phyloP scores from a whole-genome alignment of 2,113 vertebrate species.

The Ameiurus melas region DNA sequence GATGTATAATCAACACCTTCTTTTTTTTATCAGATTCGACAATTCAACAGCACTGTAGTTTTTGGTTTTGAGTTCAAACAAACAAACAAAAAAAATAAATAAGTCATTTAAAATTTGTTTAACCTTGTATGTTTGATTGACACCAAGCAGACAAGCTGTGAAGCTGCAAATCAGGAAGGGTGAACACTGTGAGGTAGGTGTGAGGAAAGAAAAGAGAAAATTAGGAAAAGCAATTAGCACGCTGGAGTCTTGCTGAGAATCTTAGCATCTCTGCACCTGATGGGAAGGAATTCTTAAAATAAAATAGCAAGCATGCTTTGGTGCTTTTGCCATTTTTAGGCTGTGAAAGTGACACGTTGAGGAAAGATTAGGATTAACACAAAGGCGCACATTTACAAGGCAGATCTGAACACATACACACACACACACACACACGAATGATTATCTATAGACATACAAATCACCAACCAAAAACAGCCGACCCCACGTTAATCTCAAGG shows the following conservation, averaged over 20 bases:
- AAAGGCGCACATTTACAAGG: background rate
- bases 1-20: background rate
- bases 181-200: conserved; percentile 18
- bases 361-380: conserved; percentile 12
- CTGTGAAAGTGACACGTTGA: conserved; percentile 7
- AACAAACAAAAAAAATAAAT: background rate
- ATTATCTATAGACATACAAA: background rate
- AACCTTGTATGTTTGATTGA: background rate
- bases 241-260: conserved; percentile 14
- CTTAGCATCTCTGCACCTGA: conserved; percentile 5
- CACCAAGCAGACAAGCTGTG: background rate
- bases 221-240: conserved; percentile 39
- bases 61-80: background rate
- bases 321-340: conserved; percentile 35
- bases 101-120: background rate
- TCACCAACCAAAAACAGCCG: background rate
- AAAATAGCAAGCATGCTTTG: conserved; percentile 11
- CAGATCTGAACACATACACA: background rate
- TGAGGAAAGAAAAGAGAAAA: conserved; percentile 1
- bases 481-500: background rate
- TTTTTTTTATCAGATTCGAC: background rate
- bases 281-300: conserved; percentile 34
- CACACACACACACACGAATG: background rate
- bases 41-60: background rate
- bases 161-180: conserved; percentile 13